These are phyloP conservation scores for Gymnothorax reevesii DNA, from an alignment of 2,797 vertebrate genomes.

Conservation along the genomic window DNA sequence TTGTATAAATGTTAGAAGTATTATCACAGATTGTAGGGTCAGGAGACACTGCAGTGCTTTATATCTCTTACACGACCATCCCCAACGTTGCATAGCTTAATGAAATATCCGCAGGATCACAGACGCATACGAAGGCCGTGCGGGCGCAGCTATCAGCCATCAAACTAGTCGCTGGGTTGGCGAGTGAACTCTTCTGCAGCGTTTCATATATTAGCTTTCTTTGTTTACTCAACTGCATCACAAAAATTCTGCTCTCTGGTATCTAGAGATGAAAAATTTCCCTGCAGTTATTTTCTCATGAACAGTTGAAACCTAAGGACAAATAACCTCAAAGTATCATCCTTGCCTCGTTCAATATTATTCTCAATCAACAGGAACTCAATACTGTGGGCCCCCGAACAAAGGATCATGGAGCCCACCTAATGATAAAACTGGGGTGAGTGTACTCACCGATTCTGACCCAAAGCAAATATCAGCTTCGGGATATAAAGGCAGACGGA, in stretches of 20 bases:
- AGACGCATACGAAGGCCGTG: neutral
- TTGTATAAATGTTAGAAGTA: slow-evolving; percentile 3
- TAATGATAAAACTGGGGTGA: neutral
- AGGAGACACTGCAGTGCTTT: slow-evolving; percentile 5
- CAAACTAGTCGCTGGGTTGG: neutral
- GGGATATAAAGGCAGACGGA: slow-evolving; percentile 20
- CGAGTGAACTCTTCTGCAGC: neutral
- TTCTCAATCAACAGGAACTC: slow-evolving; percentile 13
- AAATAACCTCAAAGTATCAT: slow-evolving; percentile 8
- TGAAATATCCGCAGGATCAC: neutral
- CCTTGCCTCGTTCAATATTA: neutral
- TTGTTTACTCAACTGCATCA: neutral
- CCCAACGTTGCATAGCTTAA: neutral
- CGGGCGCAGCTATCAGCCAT: neutral
- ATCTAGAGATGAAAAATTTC: neutral
- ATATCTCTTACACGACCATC: neutral
- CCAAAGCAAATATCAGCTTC: neutral
- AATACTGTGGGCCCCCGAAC: neutral
- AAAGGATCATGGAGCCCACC: slow-evolving; percentile 10
- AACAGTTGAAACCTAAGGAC: slow-evolving; percentile 1
- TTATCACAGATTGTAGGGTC: slow-evolving; percentile 20
- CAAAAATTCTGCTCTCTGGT: neutral
- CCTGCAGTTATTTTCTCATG: neutral
- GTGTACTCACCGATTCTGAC: neutral
- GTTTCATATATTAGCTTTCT: neutral